phyloP scores from a whole-genome alignment of 2,888 invertebrate species.

The Mesorhabditis sp. region DNA sequence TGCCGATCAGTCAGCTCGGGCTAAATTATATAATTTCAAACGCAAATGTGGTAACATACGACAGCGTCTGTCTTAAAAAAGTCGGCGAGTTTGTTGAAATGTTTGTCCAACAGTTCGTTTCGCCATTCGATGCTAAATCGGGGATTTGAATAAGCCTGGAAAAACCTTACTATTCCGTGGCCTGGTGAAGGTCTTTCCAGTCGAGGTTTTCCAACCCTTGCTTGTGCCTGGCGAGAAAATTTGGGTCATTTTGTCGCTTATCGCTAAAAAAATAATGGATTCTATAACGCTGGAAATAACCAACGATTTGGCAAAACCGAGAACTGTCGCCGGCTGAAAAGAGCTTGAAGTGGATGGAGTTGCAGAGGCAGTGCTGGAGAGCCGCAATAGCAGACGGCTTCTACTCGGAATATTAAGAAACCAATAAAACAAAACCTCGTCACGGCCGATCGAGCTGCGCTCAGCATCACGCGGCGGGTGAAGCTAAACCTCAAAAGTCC shows the following conservation, averaged over 20 bases:
- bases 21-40: not conserved
- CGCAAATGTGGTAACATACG: too few species aligned
- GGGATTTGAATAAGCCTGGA: not conserved
- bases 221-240: not conserved
- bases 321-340: not conserved
- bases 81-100: not conserved
- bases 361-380: not conserved
- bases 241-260: not conserved
- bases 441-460: too few species aligned
- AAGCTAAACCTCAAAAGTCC: too few species aligned
- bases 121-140: slow-evolving; percentile 1
- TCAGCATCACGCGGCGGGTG: too few species aligned
- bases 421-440: too few species aligned
- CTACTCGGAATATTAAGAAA: too few species aligned
- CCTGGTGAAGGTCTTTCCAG: not conserved
- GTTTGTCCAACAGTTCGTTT: not conserved
- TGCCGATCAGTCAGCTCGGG: not conserved
- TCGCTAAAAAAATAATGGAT: not conserved
- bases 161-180: not conserved
- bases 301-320: not conserved
- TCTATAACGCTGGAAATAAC: not conserved
- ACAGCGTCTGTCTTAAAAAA: too few species aligned
- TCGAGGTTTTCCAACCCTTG: not conserved
- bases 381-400: not conserved
- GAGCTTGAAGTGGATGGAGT: not conserved